These are phyloP conservation scores for Macaca mulatta DNA, from an alignment of 2,113 vertebrate genomes.

Conservation along the genomic window DNA sequence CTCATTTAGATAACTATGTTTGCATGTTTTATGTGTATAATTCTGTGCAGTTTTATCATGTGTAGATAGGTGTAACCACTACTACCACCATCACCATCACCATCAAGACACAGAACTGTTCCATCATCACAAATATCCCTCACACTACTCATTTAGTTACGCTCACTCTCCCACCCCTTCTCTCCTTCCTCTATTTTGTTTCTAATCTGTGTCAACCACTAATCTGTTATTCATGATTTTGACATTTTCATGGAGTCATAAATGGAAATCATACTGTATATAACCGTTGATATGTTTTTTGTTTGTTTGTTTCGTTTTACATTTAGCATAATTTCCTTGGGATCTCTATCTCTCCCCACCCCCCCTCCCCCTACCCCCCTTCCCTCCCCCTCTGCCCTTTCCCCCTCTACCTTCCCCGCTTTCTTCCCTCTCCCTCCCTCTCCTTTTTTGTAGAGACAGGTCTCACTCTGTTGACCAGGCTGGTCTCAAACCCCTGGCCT, in stretches of 20 bases:
- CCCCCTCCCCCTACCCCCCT: rapidly evolving
- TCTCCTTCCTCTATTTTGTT: neutral
- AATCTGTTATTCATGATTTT: neutral
- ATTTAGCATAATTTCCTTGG: neutral
- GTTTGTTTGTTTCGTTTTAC: neutral
- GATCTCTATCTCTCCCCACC: too few species aligned
- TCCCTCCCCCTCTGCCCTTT: too few species aligned
- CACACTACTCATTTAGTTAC: neutral
- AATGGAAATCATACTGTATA: neutral
- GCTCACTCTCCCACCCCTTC: neutral
- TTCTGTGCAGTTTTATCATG: neutral
- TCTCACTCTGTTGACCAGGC: too few species aligned
- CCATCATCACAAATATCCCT: neutral
- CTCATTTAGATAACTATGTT: neutral
- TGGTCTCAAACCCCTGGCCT: too few species aligned
- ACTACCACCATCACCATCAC: neutral
- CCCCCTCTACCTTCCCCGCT: too few species aligned
- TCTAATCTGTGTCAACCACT: neutral
- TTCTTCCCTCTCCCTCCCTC: too few species aligned
- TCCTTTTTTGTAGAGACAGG: too few species aligned
- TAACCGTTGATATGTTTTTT: neutral
- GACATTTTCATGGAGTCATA: neutral
- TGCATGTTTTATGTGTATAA: neutral
- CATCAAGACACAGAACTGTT: neutral
- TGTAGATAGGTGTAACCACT: neutral